phyloP scores from a whole-genome alignment of 1,140 invertebrate genomes.

The Anthonomus grandis region DNA sequence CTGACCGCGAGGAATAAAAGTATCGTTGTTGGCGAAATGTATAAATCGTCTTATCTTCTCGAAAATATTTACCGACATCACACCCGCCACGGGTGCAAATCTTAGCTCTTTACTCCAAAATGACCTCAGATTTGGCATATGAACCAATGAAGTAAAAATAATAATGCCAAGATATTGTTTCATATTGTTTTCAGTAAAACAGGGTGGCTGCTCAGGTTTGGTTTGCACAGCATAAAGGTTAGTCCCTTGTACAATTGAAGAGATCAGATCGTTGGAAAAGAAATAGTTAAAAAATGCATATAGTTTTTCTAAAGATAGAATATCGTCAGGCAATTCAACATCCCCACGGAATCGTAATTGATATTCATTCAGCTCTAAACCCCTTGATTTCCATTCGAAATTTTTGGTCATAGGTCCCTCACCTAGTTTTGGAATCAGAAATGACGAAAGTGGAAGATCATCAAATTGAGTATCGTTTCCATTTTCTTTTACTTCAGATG shows the following conservation, averaged over 20 bases:
- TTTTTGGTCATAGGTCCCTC: neutral
- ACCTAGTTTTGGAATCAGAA: neutral
- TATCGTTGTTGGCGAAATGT: conserved; percentile 42
- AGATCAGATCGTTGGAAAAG: neutral
- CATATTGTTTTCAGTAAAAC: neutral
- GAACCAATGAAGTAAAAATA: too few relatives aligned
- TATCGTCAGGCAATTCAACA: neutral
- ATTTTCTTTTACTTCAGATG: neutral
- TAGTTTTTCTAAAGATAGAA: neutral
- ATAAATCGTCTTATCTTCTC: conserved; percentile 39
- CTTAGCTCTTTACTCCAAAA: conserved; percentile 17
- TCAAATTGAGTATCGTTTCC: too few relatives aligned
- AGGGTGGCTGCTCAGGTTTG: neutral
- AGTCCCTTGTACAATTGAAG: neutral
- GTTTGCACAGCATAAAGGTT: neutral
- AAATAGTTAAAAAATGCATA: neutral
- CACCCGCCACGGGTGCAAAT: conserved; percentile 41
- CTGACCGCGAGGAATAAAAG: conserved; percentile 25
- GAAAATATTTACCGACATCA: conserved; percentile 44
- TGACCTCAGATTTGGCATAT: too few relatives aligned
- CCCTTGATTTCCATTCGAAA: neutral
- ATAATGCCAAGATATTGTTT: neutral
- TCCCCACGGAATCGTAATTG: neutral
- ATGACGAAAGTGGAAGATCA: too few relatives aligned
- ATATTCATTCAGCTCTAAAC: neutral